Evolutionary conservation across 2,888 invertebrate genomes (phyloP).

Genomic region (Cloeon dipterum): DNA sequence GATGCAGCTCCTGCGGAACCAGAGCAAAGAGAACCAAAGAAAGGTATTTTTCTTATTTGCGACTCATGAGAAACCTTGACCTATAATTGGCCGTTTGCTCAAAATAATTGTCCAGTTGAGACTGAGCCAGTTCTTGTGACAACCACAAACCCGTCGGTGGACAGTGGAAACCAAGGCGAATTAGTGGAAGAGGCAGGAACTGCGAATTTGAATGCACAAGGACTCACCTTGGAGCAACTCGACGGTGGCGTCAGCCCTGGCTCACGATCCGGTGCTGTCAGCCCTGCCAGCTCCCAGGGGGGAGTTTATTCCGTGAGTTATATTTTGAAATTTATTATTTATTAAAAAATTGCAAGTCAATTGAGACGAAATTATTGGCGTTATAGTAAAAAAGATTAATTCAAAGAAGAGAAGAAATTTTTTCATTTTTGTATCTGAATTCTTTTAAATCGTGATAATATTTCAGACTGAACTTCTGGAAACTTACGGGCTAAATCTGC

Average conservation of each 20-base stretch:
- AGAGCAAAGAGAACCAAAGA: no score
- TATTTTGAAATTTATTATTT: no score
- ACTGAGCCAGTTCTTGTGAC: constrained; percentile 12
- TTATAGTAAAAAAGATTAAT: no score
- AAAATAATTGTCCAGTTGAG: not conserved
- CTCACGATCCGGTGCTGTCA: constrained; percentile 43
- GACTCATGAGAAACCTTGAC: not conserved
- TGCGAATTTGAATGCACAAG: not conserved
- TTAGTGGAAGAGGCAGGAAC: constrained; percentile 6
- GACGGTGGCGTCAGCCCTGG: constrained; percentile 19
- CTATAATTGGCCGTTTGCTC: not conserved
- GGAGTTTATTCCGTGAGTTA: constrained; percentile 69
- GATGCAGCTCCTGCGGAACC: not conserved
- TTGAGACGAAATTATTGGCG: no score
- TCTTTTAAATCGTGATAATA: no score
- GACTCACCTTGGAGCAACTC: not conserved
- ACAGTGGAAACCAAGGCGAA: constrained; percentile 18
- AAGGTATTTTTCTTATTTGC: not conserved
- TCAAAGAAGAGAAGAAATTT: no score
- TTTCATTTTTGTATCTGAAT: no score
- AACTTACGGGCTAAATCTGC: constrained; percentile 66
- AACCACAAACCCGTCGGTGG: constrained; percentile 19
- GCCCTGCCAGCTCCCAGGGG: constrained; percentile 78
- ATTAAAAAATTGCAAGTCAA: no score
- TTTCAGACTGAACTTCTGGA: constrained; percentile 63